A percentile compares a stretch with the other conserved stretches of the same genome.
Evolutionary conservation across 2,113 vertebrate genomes (phyloP).

Genomic region (Poeciliopsis retropinna): DNA sequence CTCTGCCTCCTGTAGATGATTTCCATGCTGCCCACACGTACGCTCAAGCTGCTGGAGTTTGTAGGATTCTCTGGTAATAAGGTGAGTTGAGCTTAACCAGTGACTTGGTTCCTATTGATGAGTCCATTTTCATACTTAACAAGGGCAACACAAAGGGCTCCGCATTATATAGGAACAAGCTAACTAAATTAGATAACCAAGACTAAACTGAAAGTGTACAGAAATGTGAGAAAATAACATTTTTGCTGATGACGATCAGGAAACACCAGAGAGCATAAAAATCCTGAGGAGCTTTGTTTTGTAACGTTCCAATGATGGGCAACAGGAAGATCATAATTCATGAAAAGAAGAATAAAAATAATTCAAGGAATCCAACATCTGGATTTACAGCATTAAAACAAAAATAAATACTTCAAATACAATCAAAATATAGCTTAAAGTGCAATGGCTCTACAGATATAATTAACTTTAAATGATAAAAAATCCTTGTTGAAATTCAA

Average conservation of each 20-base stretch:
- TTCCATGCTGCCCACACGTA: slow-evolving; percentile 93
- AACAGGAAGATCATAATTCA: too few relatives aligned
- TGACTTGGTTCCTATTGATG: background rate
- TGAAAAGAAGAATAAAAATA: background rate
- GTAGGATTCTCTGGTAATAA: slow-evolving; percentile 98
- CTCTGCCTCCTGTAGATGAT: slow-evolving; percentile 82
- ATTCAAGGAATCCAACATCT: background rate
- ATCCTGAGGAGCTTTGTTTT: too few relatives aligned
- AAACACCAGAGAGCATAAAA: too few relatives aligned
- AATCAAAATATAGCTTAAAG: background rate
- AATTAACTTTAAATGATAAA: background rate
- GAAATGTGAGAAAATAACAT: background rate
- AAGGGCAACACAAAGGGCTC: background rate
- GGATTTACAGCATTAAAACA: background rate
- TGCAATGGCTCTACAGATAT: background rate
- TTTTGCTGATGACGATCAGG: too few relatives aligned
- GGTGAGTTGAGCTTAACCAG: slow-evolving; percentile 75
- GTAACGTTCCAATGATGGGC: too few relatives aligned
- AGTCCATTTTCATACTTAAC: background rate
- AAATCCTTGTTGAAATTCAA: background rate
- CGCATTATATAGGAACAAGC: background rate
- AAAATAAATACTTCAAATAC: background rate
- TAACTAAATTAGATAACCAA: background rate
- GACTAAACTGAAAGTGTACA: background rate
- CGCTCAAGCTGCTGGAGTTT: slow-evolving; percentile 92